Base-by-base conservation (phyloP, 2,888 invertebrate species). In the Lithosia quadra region DNA sequence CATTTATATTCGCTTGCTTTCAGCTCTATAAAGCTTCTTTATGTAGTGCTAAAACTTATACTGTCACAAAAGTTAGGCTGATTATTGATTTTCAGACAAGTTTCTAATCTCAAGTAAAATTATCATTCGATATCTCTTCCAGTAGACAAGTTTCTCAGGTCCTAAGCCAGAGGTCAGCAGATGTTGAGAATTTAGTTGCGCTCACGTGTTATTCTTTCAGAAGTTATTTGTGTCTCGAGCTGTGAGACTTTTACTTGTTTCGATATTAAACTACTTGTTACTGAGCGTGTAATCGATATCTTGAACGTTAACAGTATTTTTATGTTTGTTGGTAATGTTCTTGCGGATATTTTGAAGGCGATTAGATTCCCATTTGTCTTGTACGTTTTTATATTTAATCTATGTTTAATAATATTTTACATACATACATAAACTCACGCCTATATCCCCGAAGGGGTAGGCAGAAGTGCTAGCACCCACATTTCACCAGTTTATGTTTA, bases 121-220 rank as follows among this genome's bases (percentile, higher is more conserved):
- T 49, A 9, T 49, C n/a, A 9, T n/a, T 49, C 49, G 61, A 15
- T n/a, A 59, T 36, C 65, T 63, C 71, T 75, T 89, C 86, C 68
- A 83, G 84, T 58, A 49, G 9, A 28, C 64, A 28, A 78, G 72
- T 33, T 74, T 83, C 82, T 49, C 28, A 65, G 58, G 33, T 53
- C 68, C 18, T 43, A 77, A 82, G 84, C 83, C 82, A 69, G 78
- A 81, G 86, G 79, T 86, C 79, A 86, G 86, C 91, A 91, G 90
- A 88, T 92, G 91, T 89, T 85, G 86, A 84, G 89, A 92, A 88
- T 91, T 90, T 87, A 90, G 90, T 91, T 91, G 86, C 74, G 84
- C 83, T 82, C 90, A 86, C 89, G 88, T 90, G 91, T 90, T 91
- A 90, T 92, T 90, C 89, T 87, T 88, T 88, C 83, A 76, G 80